A percentile compares a stretch with the other conserved stretches of the same genome.
phyloP scores from a whole-genome alignment of 2,797 vertebrate species.

The Tenualosa thibaudeaui region DNA sequence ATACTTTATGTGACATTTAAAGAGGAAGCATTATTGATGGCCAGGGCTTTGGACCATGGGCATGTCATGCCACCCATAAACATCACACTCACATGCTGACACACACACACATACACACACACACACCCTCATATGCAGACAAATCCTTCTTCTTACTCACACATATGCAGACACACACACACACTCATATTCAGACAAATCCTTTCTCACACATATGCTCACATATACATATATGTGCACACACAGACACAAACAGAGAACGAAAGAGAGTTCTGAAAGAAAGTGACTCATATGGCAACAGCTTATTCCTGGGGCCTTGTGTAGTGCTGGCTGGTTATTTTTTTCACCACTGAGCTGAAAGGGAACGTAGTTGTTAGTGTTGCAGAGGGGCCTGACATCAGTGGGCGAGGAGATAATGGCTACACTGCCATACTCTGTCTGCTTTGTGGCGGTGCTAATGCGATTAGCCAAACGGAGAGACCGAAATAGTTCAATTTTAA shows the following conservation, averaged over 20 bases:
- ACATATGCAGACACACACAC: background rate
- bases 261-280: background rate
- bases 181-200: too few species aligned
- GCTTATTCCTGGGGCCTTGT: background rate
- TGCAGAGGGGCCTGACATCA: constrained; percentile 5
- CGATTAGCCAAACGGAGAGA: background rate
- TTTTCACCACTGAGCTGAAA: background rate
- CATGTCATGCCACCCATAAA: background rate
- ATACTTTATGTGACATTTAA: background rate
- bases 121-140: background rate
- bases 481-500: constrained; percentile 16
- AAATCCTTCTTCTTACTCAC: background rate
- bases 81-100: background rate
- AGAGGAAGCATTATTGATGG: background rate
- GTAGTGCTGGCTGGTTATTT: constrained; percentile 6
- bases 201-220: background rate
- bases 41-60: background rate
- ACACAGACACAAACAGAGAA: background rate
- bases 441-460: constrained; percentile 2
- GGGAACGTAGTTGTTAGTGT: background rate
- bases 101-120: background rate
- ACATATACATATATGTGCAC: background rate
- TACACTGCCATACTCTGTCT: background rate
- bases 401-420: constrained; percentile 17
- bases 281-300: background rate